These are phyloP conservation scores for Neoseiulus cucumeris DNA, from an alignment of 1,140 invertebrate genomes.

Conservation along the genomic window DNA sequence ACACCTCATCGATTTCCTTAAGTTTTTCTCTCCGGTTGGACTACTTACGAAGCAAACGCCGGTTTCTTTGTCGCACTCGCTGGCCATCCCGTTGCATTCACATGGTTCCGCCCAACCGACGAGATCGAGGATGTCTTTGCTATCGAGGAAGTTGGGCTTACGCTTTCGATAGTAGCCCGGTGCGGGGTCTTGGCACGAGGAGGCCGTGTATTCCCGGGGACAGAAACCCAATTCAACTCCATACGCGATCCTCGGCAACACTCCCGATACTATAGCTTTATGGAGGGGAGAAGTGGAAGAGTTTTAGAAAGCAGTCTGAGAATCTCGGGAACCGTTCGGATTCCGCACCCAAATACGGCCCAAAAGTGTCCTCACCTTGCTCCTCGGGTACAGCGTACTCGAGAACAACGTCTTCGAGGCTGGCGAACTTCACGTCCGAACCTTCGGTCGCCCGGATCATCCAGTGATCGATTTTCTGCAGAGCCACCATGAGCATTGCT, in stretches of 20 bases:
- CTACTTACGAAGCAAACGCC: slow-evolving; percentile 54
- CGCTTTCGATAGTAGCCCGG: slow-evolving; percentile 58
- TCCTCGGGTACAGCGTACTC: slow-evolving; percentile 9
- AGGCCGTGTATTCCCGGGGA: slow-evolving; percentile 49
- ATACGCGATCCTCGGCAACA: slow-evolving; percentile 35
- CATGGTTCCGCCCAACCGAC: slow-evolving; percentile 61
- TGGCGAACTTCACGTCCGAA: slow-evolving; percentile 20
- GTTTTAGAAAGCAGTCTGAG: too few relatives aligned
- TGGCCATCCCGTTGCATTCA: slow-evolving; percentile 56
- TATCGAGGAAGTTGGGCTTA: slow-evolving; percentile 32
- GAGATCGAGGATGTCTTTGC: slow-evolving; percentile 42
- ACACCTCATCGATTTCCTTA: neutral
- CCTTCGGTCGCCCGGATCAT: slow-evolving; percentile 51
- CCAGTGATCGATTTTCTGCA: slow-evolving; percentile 64
- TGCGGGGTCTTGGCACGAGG: slow-evolving; percentile 67
- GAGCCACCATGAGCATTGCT: slow-evolving; percentile 60
- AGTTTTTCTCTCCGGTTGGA: slow-evolving; percentile 11
- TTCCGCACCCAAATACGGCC: neutral
- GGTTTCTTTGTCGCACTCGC: slow-evolving; percentile 56
- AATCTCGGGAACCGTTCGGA: neutral
- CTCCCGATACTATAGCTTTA: neutral
- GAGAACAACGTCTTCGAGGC: slow-evolving; percentile 19
- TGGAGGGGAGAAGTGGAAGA: too few relatives aligned
- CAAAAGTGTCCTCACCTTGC: slow-evolving; percentile 20
- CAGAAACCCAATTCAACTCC: slow-evolving; percentile 78